phyloP scores from a whole-genome alignment of 2,113 vertebrate species.

The Oncorhynchus kisutch region DNA sequence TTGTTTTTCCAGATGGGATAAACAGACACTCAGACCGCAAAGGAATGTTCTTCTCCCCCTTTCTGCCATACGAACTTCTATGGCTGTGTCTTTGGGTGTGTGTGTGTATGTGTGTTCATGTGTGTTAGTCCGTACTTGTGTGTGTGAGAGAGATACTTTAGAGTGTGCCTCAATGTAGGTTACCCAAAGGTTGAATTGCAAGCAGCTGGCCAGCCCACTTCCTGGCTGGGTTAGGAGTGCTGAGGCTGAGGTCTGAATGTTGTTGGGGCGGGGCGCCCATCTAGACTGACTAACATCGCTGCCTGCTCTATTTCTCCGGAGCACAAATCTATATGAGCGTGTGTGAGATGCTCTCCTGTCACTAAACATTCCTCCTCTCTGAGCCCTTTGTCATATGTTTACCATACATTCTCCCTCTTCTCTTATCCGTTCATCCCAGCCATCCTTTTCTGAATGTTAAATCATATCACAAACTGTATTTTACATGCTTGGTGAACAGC shows the following conservation, averaged over 20 bases:
- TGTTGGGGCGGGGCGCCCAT: constrained; percentile 29
- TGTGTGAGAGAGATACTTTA: constrained; percentile 27
- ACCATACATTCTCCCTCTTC: not conserved
- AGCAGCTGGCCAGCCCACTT: constrained; percentile 69
- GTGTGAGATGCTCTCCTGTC: no score
- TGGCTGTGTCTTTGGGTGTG: no score
- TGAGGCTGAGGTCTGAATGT: constrained; percentile 39
- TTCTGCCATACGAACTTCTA: no score
- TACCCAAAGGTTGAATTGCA: constrained; percentile 69
- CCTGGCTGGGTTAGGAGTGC: constrained; percentile 53
- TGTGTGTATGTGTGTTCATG: no score
- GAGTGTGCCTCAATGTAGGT: constrained; percentile 61
- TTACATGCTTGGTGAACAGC: no score
- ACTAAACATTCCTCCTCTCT: no score
- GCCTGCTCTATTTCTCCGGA: constrained; percentile 29
- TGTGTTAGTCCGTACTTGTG: not conserved
- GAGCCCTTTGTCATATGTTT: no score
- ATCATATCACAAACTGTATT: no score
- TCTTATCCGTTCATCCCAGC: not conserved
- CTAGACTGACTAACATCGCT: constrained; percentile 23
- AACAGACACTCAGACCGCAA: not conserved
- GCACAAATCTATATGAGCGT: no score
- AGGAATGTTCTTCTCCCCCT: no score
- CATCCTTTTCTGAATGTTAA: not conserved
- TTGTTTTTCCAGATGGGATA: no score